Base-by-base conservation (phyloP, 2,888 invertebrate genomes). In the Zygogramma bicolorata region DNA sequence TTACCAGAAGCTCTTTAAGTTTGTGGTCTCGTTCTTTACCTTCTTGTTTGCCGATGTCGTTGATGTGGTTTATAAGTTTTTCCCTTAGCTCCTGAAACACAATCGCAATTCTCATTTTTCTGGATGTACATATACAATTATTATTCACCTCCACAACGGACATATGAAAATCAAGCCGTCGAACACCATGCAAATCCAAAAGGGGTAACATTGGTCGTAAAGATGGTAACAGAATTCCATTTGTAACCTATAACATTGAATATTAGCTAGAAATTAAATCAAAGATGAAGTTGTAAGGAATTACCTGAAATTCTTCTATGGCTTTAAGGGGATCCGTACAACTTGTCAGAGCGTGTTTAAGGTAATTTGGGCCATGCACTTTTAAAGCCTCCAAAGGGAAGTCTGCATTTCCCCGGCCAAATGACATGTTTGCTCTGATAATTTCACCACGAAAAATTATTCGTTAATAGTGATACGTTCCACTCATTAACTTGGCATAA, bases 241-340 rank as follows among this genome's bases (percentile, higher is more conserved):
- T 97, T 87, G 96, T 95, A 58, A 96, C 89, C 92, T 95, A 87
- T 74, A 75, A 77, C 59, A 67, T n/a, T n/a, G n/a, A n/a, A n/a
- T n/a, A n/a, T n/a, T n/a, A n/a, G n/a, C n/a, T n/a, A n/a, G n/a
- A n/a, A n/a, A n/a, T n/a, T n/a, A n/a, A n/a, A 49, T 40, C 10
- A 15, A 69, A 59, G 58, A 65, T n/a, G n/a, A n/a, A n/a, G n/a
- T n/a, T n/a, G n/a, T n/a, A n/a, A n/a, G n/a, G n/a, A n/a, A 53
- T 80, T 85, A 92, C 93, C 89, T 98, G 97, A 89, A 99, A 99
- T 87, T 98, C 97, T 89, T 98, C 97, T 76, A 99, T 99, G n/a
- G 98, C 98, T 88, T 97, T 97, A 42, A 98, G 86, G 10, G 98
- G 98, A 88, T 99, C 98, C 0, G 97, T 96, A 85, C 98, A 98